phyloP scores from a whole-genome alignment of 2,888 invertebrate species.

The Sacculina carcini region DNA sequence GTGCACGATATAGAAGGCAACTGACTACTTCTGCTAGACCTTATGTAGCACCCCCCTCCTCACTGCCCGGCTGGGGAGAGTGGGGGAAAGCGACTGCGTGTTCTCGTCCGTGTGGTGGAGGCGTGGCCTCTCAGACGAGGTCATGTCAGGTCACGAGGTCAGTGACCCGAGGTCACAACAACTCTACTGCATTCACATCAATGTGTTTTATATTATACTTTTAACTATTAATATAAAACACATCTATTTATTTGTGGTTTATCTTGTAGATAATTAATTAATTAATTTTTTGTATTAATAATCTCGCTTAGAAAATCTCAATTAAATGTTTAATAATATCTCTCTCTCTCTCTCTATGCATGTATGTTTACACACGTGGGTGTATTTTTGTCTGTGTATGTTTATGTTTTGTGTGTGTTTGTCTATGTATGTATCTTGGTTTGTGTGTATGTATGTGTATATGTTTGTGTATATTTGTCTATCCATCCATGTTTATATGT shows the following conservation, averaged over 20 bases:
- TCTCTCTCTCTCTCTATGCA: not conserved
- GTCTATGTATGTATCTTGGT: slow-evolving; percentile 7
- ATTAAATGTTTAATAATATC: not conserved
- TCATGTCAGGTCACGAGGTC: slow-evolving; percentile 39
- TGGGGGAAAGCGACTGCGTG: slow-evolving; percentile 64
- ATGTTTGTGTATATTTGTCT: too few relatives aligned
- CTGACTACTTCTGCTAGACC: too few relatives aligned
- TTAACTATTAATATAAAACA: not conserved
- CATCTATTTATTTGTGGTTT: too few relatives aligned
- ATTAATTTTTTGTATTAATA: not conserved
- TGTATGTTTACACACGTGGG: slow-evolving; percentile 1
- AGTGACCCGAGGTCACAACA: slow-evolving; percentile 15
- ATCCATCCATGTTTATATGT: too few relatives aligned
- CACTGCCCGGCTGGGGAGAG: slow-evolving; percentile 55
- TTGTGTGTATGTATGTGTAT: slow-evolving; percentile 1
- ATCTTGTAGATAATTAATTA: too few relatives aligned
- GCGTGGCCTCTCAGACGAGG: slow-evolving; percentile 59
- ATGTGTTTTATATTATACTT: not conserved
- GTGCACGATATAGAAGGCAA: too few relatives aligned
- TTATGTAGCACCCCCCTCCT: too few relatives aligned
- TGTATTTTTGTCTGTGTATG: slow-evolving; percentile 4
- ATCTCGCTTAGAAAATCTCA: not conserved
- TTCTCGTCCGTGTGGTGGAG: slow-evolving; percentile 74
- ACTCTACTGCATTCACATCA: not conserved
- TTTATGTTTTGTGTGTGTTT: slow-evolving; percentile 5